phyloP scores from a whole-genome alignment of 2,113 vertebrate species.

The Alectura lathami region DNA sequence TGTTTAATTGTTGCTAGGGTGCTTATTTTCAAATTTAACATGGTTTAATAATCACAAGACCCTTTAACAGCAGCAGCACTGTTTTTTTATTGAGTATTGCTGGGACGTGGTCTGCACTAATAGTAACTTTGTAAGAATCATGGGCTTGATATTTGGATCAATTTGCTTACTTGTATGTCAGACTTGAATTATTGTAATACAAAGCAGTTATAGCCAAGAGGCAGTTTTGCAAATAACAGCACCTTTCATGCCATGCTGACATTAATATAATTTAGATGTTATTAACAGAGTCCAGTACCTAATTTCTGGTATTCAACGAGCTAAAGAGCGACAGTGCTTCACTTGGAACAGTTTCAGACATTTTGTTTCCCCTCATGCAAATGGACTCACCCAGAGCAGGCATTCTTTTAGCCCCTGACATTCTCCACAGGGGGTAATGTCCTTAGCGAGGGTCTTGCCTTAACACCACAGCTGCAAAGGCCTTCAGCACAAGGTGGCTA shows the following conservation, averaged over 20 bases:
- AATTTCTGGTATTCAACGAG: background rate
- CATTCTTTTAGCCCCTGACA: background rate
- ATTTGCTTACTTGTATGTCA: background rate
- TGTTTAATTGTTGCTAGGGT: background rate
- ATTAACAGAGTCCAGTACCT: background rate
- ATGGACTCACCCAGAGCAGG: background rate
- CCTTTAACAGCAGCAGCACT: background rate
- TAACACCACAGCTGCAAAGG: background rate
- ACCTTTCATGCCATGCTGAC: background rate
- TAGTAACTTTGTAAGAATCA: background rate
- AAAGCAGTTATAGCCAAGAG: background rate
- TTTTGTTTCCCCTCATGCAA: background rate
- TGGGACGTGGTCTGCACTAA: background rate
- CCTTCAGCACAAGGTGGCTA: background rate
- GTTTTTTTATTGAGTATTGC: background rate
- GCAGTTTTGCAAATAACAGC: background rate
- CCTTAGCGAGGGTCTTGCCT: too few species aligned
- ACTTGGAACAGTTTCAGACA: background rate
- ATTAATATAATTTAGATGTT: background rate
- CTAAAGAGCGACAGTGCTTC: background rate
- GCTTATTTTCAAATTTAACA: background rate
- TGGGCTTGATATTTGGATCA: background rate
- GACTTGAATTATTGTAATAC: background rate
- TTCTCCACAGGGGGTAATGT: too few species aligned
- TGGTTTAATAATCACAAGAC: background rate